Conservation (phyloP, 2,797 vertebrate species). For the Coranthus polyacanthus region DNA sequence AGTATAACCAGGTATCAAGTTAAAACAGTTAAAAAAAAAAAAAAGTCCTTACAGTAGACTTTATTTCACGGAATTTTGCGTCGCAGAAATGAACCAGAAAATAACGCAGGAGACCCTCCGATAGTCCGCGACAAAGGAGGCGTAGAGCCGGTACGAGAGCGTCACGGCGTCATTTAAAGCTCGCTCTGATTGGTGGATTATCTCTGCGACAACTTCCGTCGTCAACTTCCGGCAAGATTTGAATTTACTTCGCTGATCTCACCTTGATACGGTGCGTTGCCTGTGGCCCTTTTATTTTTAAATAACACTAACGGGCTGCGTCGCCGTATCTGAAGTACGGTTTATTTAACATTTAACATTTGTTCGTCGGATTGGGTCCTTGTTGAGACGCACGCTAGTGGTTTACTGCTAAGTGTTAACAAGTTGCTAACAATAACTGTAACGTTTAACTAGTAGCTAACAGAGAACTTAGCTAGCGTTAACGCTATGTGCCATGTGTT, state of each 20-base stretch:
- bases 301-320: no score
- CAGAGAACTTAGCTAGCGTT: no score
- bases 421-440: slow-evolving; percentile 28
- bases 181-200: slow-evolving; percentile 47
- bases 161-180: fast-evolving
- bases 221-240: slow-evolving; percentile 45
- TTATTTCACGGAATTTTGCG: no score
- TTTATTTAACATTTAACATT: neutral
- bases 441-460: neutral
- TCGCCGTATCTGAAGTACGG: fast-evolving
- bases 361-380: fast-evolving
- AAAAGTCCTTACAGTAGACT: no score
- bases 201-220: slow-evolving; percentile 63
- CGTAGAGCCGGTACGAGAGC: no score
- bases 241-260: slow-evolving; percentile 29
- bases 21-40: no score
- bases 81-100: no score
- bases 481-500: neutral
- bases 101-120: no score
- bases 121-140: no score
- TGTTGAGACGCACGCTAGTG: neutral
- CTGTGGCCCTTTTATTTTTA: neutral
- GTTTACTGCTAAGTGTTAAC: slow-evolving; percentile 7
- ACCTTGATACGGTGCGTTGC: neutral
- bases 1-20: no score